phyloP scores from a whole-genome alignment of 2,113 vertebrate genomes.

The Motacilla alba region DNA sequence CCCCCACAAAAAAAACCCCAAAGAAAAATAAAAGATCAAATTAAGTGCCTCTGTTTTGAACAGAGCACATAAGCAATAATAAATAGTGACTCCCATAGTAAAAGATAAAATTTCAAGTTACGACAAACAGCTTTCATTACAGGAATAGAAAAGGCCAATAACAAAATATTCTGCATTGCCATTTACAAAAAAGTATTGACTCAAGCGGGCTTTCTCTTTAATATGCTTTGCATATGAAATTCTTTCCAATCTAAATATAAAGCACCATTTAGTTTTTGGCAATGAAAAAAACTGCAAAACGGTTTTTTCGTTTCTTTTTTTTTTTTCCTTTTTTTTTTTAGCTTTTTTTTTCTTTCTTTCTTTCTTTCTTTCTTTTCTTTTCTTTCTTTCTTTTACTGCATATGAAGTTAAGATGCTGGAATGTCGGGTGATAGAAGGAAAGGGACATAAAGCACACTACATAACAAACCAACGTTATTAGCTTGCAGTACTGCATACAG shows the following conservation, averaged over 20 bases:
- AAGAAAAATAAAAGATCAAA: conserved; percentile 89
- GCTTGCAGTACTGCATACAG: conserved; percentile 98
- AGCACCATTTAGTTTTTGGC: conserved; percentile 99
- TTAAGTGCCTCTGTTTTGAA: conserved; percentile 94
- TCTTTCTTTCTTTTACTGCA: conserved; percentile 89
- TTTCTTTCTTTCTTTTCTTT: conserved; percentile 60
- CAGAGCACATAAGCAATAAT: conserved; percentile 97
- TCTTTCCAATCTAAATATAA: conserved; percentile 99
- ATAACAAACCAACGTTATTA: conserved; percentile 97
- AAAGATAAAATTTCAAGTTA: conserved; percentile 99
- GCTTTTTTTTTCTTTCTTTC: too few species aligned
- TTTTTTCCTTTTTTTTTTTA: conserved; percentile 68
- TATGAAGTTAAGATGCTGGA: conserved; percentile 97
- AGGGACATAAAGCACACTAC: conserved; percentile 97
- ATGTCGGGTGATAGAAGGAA: conserved; percentile 91
- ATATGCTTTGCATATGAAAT: conserved; percentile 99
- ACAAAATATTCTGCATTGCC: conserved; percentile 99
- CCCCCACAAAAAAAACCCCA: conserved; percentile 70
- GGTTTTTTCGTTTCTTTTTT: conserved; percentile 66
- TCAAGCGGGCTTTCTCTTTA: conserved; percentile 95
- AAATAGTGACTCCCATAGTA: conserved; percentile 99
- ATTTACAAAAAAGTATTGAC: conserved; percentile 99
- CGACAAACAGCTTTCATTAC: conserved; percentile 99
- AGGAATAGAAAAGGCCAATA: conserved; percentile 99
- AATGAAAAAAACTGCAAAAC: conserved; percentile 98